phyloP scores from a whole-genome alignment of 2,797 vertebrate genomes.

The Siniperca undulata region DNA sequence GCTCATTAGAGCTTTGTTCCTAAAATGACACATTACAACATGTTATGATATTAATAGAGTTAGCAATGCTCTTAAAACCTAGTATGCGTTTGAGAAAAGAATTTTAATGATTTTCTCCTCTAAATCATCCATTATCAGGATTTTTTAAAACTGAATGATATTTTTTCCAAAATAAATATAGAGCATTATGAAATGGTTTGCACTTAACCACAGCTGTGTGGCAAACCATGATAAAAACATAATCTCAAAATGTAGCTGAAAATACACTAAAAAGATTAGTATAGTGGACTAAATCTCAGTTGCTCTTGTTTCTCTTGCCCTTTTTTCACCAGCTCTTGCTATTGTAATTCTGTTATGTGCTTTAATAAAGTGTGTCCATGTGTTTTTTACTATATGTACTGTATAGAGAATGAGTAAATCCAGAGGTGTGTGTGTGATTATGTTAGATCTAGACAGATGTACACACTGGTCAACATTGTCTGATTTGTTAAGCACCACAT shows the following conservation, averaged over 20 bases:
- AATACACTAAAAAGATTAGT: background rate
- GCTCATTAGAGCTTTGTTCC: background rate
- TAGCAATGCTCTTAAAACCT: background rate
- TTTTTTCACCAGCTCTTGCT: background rate
- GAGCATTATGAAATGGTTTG: background rate
- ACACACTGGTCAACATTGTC: background rate
- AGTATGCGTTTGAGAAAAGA: background rate
- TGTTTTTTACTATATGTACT: background rate
- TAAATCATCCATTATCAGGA: too few species aligned
- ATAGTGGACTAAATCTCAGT: background rate
- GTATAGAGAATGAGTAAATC: constrained; percentile 7
- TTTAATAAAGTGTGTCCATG: background rate
- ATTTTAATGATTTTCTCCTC: background rate
- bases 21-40: background rate
- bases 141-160: background rate
- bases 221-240: background rate
- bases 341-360: background rate
- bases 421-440: constrained; percentile 49
- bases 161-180: background rate
- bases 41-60: background rate
- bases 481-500: constrained; percentile 52
- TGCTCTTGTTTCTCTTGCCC: background rate
- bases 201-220: background rate
- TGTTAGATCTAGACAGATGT: constrained; percentile 10
- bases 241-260: background rate